These are phyloP conservation scores for Tragelaphus buxtoni DNA, from an alignment of 2,113 vertebrate species.

Conservation along the genomic window DNA sequence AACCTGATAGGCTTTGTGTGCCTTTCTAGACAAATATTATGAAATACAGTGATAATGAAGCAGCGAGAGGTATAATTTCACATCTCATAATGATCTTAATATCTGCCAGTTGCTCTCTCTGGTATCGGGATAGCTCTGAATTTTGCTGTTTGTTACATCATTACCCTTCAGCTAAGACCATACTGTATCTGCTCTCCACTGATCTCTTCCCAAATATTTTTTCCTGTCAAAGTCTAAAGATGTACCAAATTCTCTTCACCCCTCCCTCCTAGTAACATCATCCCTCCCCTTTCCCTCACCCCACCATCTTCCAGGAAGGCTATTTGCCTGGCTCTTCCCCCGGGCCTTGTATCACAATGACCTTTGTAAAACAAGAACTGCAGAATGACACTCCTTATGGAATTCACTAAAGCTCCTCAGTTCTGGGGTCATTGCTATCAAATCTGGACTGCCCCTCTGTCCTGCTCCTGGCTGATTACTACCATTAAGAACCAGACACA, in stretches of 20 bases:
- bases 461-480: neutral
- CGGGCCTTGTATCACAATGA: neutral
- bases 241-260: neutral
- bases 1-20: slow-evolving; percentile 72
- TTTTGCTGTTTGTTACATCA: neutral
- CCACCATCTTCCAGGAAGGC: slow-evolving; percentile 26
- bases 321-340: neutral
- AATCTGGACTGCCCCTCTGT: neutral
- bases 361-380: neutral
- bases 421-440: neutral
- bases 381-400: neutral
- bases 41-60: slow-evolving; percentile 72
- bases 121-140: neutral
- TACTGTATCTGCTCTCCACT: slow-evolving; percentile 42
- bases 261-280: neutral
- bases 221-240: neutral
- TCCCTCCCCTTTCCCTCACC: neutral
- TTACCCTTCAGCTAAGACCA: neutral
- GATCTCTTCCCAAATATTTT: slow-evolving; percentile 46
- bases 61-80: slow-evolving; percentile 68
- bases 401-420: neutral
- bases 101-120: slow-evolving; percentile 54
- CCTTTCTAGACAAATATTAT: slow-evolving; percentile 79
- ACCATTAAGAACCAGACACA: neutral
- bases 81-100: slow-evolving; percentile 67